Conservation (phyloP, 2,797 vertebrate species). For the Crenichthys baileyi region DNA sequence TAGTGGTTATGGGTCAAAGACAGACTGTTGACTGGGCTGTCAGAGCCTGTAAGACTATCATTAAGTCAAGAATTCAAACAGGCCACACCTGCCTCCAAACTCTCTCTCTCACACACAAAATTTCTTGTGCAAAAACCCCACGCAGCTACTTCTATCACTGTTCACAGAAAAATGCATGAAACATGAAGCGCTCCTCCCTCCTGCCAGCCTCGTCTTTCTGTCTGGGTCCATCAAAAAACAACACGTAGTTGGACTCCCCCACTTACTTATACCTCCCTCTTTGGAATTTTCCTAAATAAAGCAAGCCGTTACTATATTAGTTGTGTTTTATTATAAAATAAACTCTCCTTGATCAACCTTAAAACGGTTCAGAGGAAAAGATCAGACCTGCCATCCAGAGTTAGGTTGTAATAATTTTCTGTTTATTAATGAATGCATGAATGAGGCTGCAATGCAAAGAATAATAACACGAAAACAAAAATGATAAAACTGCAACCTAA, state of each 20-base stretch:
- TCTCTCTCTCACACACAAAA: conserved; percentile 33
- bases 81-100: conserved; percentile 77
- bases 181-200: conserved; percentile 23
- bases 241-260: too few relatives aligned
- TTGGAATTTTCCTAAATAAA: neutral
- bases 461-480: neutral
- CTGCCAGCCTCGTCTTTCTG: conserved; percentile 2
- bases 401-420: neutral
- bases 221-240: conserved; percentile 1
- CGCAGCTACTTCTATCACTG: conserved; percentile 46
- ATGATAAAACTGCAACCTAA: neutral
- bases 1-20: conserved; percentile 72
- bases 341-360: neutral
- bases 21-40: conserved; percentile 73
- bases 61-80: conserved; percentile 81
- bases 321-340: neutral
- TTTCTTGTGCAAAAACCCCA: conserved; percentile 25
- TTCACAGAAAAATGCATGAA: conserved; percentile 51
- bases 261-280: conserved; percentile 2
- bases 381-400: neutral
- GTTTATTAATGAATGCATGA: neutral
- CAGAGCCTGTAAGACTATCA: conserved; percentile 76
- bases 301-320: too few relatives aligned
- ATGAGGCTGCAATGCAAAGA: neutral
- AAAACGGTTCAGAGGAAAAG: neutral